Evolutionary conservation across 2,888 invertebrate species (phyloP), one percentile per base, ranked within the genome.

Genomic region (Pantelozetes paolii): DNA sequence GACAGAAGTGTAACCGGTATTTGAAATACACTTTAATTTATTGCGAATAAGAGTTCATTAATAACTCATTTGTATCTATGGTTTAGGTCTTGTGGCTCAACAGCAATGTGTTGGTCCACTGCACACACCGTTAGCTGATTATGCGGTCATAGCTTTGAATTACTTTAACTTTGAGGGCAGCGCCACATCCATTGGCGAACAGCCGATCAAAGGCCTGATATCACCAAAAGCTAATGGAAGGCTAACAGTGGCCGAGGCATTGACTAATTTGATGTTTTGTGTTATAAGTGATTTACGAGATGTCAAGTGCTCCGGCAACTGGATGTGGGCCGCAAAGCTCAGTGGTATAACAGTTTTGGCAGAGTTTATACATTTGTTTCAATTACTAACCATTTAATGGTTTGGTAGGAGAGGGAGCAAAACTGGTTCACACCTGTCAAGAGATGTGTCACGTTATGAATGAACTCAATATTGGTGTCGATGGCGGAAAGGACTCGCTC

Each of bases 281-380:
- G 83, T 82, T 50, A 86, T 89, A 75, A 82, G 85, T 23, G 81
- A 57, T 13, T 79, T 89, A 28, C 85, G 89, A 83, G 98, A 99
- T 83, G 90, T 98, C 1, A 99, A 98, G 84, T 97, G 97, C 82
- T 95, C 94, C 54, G 98, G 94, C n/a, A 99, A 99, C 83, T 99
- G 98, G 98, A 99, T 99, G 99, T 99, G 98, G 98, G 90, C 95
- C 0, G 98, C 97, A 15, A 98, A 98, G 84, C 85, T 94, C 23
- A 89, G 91, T 0, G 92, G 75, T 73, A 72, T 42, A 8, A 26
- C 50, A 28, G 1, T 20, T 57, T 36, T 57, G 69, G 30, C 20
- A 36, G 23, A 40, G 36, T 36, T 9, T 36, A 36, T 8, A 32
- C 28, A 30, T 26, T 71, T n/a, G 20, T 57, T 71, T 23, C 11